Conservation (phyloP, 2,113 vertebrate species). For the Butorides virescens region DNA sequence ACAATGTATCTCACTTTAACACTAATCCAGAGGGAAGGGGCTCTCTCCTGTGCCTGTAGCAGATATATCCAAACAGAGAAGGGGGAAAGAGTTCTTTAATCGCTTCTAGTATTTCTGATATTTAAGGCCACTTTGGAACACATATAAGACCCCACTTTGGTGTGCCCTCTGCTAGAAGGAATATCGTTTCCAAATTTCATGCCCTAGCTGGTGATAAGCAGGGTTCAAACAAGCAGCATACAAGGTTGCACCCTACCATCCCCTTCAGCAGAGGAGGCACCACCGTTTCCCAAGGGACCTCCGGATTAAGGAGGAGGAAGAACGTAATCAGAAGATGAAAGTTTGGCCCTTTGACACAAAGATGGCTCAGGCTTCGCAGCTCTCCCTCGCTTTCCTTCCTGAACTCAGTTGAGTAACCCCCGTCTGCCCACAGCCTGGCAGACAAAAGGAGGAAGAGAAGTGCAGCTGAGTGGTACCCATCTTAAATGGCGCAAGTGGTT, state of each 20-base stretch:
- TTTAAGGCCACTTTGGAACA: conserved; percentile 46
- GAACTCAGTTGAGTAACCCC: not conserved
- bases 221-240: not conserved
- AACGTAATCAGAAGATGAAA: not conserved
- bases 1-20: conserved; percentile 68
- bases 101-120: not conserved
- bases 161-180: not conserved
- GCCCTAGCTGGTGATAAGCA: not conserved
- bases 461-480: not conserved
- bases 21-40: conserved; percentile 53
- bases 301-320: not conserved
- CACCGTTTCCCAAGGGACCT: not conserved
- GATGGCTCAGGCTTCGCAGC: not conserved
- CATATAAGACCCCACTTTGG: not conserved
- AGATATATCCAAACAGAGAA: conserved; percentile 28
- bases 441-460: not conserved
- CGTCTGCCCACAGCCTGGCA: not conserved
- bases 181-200: not conserved
- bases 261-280: not conserved
- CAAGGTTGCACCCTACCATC: not conserved
- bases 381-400: conserved; percentile 14
- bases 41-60: conserved; percentile 46
- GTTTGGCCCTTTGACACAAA: not conserved
- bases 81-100: conserved; percentile 6
- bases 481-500: not conserved